These are phyloP conservation scores for Paelopatides confundens DNA, from an alignment of 53 echinoderm and acorn worm species.

Conservation along the genomic window DNA sequence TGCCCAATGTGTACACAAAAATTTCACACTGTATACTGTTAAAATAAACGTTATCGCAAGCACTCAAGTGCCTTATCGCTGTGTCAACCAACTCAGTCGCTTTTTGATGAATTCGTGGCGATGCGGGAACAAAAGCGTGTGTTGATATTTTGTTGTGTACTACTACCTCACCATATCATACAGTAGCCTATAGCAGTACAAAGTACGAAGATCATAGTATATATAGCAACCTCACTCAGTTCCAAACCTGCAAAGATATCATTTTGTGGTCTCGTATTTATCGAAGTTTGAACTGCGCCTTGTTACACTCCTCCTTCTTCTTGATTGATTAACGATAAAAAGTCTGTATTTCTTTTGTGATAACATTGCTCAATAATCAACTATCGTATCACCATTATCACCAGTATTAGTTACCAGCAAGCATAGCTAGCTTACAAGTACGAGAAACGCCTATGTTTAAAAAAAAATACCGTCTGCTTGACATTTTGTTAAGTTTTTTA, in stretches of 20 bases:
- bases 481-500: too few relatives aligned
- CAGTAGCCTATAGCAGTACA: conserved; percentile 25
- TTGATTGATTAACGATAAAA: not conserved
- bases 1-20: conserved; percentile 37
- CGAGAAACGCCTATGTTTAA: too few relatives aligned
- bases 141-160: conserved; percentile 27
- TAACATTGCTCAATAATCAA: not conserved
- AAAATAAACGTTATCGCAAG: conserved; percentile 41
- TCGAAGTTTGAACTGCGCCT: not conserved
- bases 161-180: not conserved
- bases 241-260: not conserved
- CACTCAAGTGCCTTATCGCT: conserved; percentile 43
- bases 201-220: conserved; percentile 40
- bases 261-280: not conserved
- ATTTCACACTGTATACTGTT: conserved; percentile 8
- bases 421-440: too few relatives aligned
- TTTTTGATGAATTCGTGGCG: conserved; percentile 46
- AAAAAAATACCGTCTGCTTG: too few relatives aligned
- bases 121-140: not conserved
- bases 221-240: too few relatives aligned
- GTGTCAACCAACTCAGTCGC: conserved; percentile 25
- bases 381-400: too few relatives aligned
- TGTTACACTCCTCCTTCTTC: not conserved
- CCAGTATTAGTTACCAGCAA: too few relatives aligned
- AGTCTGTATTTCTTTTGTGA: not conserved